Evolutionary conservation across 2,113 vertebrate genomes (phyloP), one percentile per base, ranked within the genome.

Genomic region (Orientallactaga bullata): DNA sequence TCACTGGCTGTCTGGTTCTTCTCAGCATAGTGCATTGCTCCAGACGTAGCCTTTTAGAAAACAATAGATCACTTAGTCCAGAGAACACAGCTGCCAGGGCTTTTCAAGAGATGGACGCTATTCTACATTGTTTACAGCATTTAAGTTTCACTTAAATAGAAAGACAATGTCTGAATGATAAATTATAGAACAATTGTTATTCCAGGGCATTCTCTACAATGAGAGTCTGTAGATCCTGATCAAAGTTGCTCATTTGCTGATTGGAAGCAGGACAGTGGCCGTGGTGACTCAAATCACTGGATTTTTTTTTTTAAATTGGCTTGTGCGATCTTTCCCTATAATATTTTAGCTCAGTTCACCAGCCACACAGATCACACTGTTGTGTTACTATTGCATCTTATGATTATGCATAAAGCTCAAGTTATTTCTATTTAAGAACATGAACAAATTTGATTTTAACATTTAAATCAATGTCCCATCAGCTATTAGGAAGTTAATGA

Each of bases 121-220:
- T 74, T 88, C 23, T 69, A 61, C 68, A 88, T 93, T 78, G n/a
- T 88, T 84, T 82, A 93, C 92, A 85, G 74, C 60, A 68, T 90
- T 93, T 18, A 85, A 77, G 85, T 81, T 93, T 65, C 88, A 32
- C 9, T 28, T 77, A 30, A 89, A 68, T 80, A 35, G 73, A 63
- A 85, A 77, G 55, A 85, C 16, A 86, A 58, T 85, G n/a, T 74
- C 72, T 84, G 78, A 80, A 85, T 77, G 80, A 77, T 80, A 81
- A 84, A 72, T 51, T 91, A 63, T 51, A 12, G 28, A 95, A 60
- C 35, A 89, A 86, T 77, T 89, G 35, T 76, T 79, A 3, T 95
- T 94, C 71, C 55, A 83, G 30, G 9, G 30, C 2, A n/a, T 86
- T 76, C 37, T 84, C 9, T 95, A 28, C 79, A 47, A 81, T 26